phyloP scores from a whole-genome alignment of 2,888 invertebrate species.

The Glyphotaelius pellucidus region DNA sequence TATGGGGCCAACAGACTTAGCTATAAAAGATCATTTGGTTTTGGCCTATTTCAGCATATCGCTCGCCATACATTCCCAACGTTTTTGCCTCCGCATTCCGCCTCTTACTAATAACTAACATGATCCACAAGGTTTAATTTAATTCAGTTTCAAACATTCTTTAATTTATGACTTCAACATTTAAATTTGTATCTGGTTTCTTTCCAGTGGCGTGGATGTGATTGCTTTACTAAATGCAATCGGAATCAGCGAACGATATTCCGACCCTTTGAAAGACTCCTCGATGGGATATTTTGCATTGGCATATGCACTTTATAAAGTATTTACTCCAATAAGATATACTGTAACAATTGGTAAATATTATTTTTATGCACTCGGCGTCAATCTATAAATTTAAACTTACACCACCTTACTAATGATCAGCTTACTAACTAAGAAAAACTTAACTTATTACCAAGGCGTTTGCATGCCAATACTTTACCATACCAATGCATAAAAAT shows the following conservation, averaged over 20 bases:
- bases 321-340: constrained; percentile 93
- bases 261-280: constrained; percentile 86
- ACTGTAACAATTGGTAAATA: constrained; percentile 91
- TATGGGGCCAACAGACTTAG: too few relatives aligned
- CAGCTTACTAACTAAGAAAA: too few relatives aligned
- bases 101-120: not conserved
- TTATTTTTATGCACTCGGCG: not conserved
- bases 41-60: too few relatives aligned
- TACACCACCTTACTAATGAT: too few relatives aligned
- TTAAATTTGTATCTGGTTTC: not conserved
- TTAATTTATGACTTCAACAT: not conserved
- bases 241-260: constrained; percentile 87
- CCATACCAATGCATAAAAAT: too few relatives aligned
- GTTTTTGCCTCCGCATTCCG: too few relatives aligned
- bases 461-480: too few relatives aligned
- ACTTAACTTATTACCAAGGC: too few relatives aligned
- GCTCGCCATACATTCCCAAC: too few relatives aligned
- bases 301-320: constrained; percentile 94
- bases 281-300: constrained; percentile 93
- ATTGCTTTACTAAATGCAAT: constrained; percentile 85
- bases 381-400: too few relatives aligned
- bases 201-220: constrained; percentile 92
- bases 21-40: too few relatives aligned
- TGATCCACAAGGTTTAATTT: not conserved
- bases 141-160: not conserved